Evolutionary conservation across 2,113 vertebrate genomes (phyloP), one percentile per base, ranked within the genome.

Genomic region (Marcusenius ussheri): DNA sequence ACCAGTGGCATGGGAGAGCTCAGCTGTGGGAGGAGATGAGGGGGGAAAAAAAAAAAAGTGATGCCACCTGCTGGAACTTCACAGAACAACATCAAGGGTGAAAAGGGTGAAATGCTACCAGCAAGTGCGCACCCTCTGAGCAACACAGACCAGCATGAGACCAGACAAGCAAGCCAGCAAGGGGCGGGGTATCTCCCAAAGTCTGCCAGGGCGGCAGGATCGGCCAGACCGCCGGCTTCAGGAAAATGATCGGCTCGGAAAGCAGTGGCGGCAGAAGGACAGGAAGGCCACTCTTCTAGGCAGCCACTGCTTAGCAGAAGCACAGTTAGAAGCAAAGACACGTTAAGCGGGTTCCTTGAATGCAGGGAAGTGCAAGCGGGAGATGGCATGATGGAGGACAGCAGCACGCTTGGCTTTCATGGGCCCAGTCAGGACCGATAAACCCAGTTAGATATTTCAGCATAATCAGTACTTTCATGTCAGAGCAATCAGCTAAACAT

Each of bases 1-100:
- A n/a, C 94, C 95, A 5, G 97, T 91, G 89, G 95, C 95, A 90
- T 98, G 97, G 15, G 95, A 94, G 88, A 99, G 95, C 93, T 99
- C 98, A 89, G 96, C 98, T 98, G 95, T 0, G 70, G 74, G 51
- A 86, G 62, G 10, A 87, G 2, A 77, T 49, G 88, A 70, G 17
- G 80, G 3, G 50, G 88, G n/a, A 58, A 9, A 49, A 53, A 35
- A 70, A 13, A 8, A 70, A 87, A 27, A 89, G 2, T 39, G 51
- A 47, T 24, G 89, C 24, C 58, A 3, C 39, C 66, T 39, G 3
- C 9, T 31, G 45, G 27, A 88, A 27, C 21, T 42, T 13, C 89
- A 80, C 19, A 58, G 21, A 62, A 50, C 35, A 5, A 35, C 8
- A 24, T 45, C 15, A 89, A 21, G 51, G 88, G 45, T 49, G 51